phyloP scores from a whole-genome alignment of 2,888 invertebrate species.

The Drosophila melanosoma region DNA sequence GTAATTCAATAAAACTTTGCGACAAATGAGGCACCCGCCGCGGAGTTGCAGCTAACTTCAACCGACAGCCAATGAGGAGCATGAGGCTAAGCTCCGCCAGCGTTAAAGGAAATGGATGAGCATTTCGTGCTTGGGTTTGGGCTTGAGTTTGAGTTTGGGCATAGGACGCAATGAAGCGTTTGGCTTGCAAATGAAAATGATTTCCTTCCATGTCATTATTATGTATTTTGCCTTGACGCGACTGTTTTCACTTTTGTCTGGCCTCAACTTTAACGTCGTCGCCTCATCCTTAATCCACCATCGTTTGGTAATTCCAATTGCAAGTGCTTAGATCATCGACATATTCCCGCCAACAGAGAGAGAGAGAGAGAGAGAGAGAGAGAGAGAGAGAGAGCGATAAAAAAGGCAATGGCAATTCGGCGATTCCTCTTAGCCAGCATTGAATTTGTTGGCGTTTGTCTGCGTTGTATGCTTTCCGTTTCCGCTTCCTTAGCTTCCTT shows the following conservation, averaged over 20 bases:
- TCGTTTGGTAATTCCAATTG: slow-evolving; percentile 9
- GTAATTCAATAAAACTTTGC: slow-evolving; percentile 82
- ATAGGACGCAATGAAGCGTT: slow-evolving; percentile 52
- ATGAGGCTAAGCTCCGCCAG: slow-evolving; percentile 9
- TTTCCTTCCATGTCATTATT: slow-evolving; percentile 80
- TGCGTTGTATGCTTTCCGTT: slow-evolving; percentile 79
- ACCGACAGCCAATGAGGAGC: slow-evolving; percentile 50
- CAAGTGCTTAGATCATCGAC: slow-evolving; percentile 58
- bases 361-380: slow-evolving; percentile 12
- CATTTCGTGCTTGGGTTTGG: not conserved
- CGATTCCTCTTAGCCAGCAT: slow-evolving; percentile 54
- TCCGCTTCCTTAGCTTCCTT: slow-evolving; percentile 76
- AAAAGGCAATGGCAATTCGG: slow-evolving; percentile 39
- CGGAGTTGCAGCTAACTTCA: slow-evolving; percentile 55
- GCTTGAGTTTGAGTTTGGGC: slow-evolving; percentile 1
- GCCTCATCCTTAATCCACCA: not conserved
- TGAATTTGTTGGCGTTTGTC: slow-evolving; percentile 73
- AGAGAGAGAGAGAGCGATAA: slow-evolving; percentile 38
- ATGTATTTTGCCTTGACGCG: slow-evolving; percentile 66
- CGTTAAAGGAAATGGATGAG: not conserved
- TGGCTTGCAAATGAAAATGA: slow-evolving; percentile 78
- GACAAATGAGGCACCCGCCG: slow-evolving; percentile 76
- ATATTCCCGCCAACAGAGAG: slow-evolving; percentile 21
- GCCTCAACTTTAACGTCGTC: slow-evolving; percentile 5
- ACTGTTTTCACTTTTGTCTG: slow-evolving; percentile 73